These are phyloP conservation scores for Ormyrus labotus DNA, from an alignment of 2,888 invertebrate genomes.

Conservation along the genomic window DNA sequence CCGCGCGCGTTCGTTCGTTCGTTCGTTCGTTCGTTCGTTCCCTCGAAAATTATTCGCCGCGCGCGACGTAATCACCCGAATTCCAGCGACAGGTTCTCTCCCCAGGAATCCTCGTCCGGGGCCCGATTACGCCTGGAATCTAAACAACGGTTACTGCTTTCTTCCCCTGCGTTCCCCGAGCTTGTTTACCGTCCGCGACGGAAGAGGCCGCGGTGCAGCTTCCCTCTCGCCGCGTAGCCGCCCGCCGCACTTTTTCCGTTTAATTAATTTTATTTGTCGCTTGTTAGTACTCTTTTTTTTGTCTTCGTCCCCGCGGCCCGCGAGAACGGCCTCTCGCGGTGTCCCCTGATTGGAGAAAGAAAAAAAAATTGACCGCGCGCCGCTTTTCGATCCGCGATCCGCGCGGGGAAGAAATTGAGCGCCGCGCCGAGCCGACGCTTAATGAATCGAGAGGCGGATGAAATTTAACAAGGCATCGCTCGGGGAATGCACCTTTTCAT, in stretches of 20 bases:
- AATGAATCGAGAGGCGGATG: too few species aligned
- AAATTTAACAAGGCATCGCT: too few species aligned
- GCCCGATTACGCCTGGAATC: slow-evolving; percentile 37
- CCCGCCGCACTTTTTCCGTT: slow-evolving; percentile 12
- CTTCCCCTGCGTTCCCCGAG: slow-evolving; percentile 1
- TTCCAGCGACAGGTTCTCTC: slow-evolving; percentile 37
- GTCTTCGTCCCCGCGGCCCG: too few species aligned
- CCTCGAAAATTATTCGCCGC: slow-evolving; percentile 34
- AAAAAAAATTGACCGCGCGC: too few species aligned
- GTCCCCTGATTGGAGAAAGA: too few species aligned
- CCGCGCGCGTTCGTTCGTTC: not conserved
- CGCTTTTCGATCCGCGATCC: too few species aligned
- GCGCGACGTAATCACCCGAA: slow-evolving; percentile 40
- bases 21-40: not conserved
- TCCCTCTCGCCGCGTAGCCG: not conserved
- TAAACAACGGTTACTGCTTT: slow-evolving; percentile 34
- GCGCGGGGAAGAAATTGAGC: too few species aligned
- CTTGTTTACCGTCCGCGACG: not conserved
- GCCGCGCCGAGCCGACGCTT: too few species aligned
- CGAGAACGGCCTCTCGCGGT: too few species aligned
- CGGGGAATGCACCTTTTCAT: too few species aligned
- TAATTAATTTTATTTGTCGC: slow-evolving; percentile 48
- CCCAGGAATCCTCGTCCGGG: slow-evolving; percentile 26
- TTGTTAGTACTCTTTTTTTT: slow-evolving; percentile 10
- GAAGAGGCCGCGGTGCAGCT: too few species aligned